A percentile compares a stretch with the other conserved stretches of the same genome.
phyloP scores from a whole-genome alignment of 2,113 vertebrate species.

The Gobius niger region DNA sequence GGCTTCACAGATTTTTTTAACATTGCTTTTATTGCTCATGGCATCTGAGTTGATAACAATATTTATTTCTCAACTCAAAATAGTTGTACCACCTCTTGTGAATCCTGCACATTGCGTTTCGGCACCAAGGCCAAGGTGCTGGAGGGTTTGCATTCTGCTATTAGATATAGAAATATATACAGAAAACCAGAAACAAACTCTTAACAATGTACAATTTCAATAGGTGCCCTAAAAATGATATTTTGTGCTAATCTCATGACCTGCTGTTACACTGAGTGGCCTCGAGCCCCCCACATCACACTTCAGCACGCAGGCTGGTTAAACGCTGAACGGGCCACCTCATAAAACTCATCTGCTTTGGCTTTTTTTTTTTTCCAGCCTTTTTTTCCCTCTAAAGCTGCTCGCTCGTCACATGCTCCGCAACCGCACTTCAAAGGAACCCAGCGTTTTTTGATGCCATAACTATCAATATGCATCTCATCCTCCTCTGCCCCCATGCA shows the following conservation, averaged over 20 bases:
- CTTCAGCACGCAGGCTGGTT: not conserved
- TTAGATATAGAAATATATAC: too few species aligned
- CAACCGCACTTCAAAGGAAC: constrained; percentile 69
- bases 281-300: not conserved
- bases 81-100: too few species aligned
- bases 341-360: constrained; percentile 53
- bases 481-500: constrained; percentile 56
- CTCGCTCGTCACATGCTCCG: constrained; percentile 57
- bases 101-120: too few species aligned
- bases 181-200: too few species aligned
- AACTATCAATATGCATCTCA: constrained; percentile 72
- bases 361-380: constrained; percentile 48
- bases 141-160: too few species aligned
- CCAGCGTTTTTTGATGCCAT: constrained; percentile 64
- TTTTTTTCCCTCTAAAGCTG: constrained; percentile 34
- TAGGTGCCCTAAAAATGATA: not conserved
- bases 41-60: too few species aligned
- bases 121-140: too few species aligned
- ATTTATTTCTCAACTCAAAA: too few species aligned
- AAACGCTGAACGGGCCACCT: not conserved
- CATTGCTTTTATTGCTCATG: too few species aligned
- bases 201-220: not conserved
- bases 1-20: too few species aligned
- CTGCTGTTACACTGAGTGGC: not conserved
- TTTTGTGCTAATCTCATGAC: not conserved